Percentiles rank a stretch among this genome's conserved stretches.
These are phyloP conservation scores for Virgularia gustaviana DNA, from an alignment of 92 coral and sea anemone species.

Conservation along the genomic window DNA sequence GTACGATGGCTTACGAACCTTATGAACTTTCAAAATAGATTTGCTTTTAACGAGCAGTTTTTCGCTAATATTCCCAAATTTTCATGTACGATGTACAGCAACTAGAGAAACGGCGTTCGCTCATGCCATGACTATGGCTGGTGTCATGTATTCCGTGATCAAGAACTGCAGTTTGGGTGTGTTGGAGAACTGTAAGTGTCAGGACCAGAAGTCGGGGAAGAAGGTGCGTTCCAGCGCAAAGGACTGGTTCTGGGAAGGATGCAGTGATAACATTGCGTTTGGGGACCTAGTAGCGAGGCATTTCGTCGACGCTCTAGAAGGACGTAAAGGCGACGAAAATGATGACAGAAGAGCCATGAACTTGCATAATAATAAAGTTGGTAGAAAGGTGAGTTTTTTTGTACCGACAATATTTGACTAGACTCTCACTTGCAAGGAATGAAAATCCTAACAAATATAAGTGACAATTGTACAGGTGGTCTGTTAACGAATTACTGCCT, in stretches of 20 bases:
- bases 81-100: slow-evolving; percentile 41
- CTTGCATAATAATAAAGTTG: slow-evolving; percentile 81
- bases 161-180: slow-evolving; percentile 58
- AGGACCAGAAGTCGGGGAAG: slow-evolving; percentile 14
- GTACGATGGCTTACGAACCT: no score
- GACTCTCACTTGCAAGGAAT: no score
- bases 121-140: slow-evolving; percentile 72
- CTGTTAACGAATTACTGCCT: no score
- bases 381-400: slow-evolving; percentile 84
- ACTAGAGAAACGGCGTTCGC: slow-evolving; percentile 68
- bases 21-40: neutral
- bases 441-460: no score
- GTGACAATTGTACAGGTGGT: no score
- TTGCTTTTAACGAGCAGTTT: neutral
- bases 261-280: slow-evolving; percentile 77
- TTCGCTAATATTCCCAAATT: neutral
- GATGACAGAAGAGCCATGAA: slow-evolving; percentile 58
- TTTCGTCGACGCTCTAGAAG: slow-evolving; percentile 66
- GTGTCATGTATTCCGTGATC: slow-evolving; percentile 60
- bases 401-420: neutral
- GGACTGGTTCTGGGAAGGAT: slow-evolving; percentile 65
- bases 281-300: slow-evolving; percentile 70
- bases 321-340: slow-evolving; percentile 11
- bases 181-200: slow-evolving; percentile 70
- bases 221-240: slow-evolving; percentile 24